These are phyloP conservation scores for Mycalesis mineus DNA, from an alignment of 2,888 invertebrate species.

Conservation along the genomic window DNA sequence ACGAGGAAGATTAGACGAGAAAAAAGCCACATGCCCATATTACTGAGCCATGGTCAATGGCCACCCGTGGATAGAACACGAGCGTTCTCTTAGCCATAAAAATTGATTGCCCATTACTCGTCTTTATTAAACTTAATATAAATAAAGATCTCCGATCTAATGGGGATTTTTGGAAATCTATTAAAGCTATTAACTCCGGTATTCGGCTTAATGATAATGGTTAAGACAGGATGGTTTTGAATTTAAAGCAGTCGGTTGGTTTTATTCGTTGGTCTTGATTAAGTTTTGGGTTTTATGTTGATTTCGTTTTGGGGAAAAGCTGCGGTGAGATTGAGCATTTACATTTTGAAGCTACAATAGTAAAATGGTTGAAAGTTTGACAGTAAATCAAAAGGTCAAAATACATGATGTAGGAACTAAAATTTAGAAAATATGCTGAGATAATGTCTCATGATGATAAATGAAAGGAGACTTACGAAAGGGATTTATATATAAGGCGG, in stretches of 20 bases:
- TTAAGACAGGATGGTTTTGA: conserved; percentile 6
- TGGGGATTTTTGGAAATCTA: conserved; percentile 33
- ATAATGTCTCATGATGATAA: too few relatives aligned
- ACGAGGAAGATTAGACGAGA: neutral
- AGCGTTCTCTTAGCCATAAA: conserved; percentile 53
- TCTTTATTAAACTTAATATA: conserved; percentile 30
- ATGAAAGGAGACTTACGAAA: too few relatives aligned
- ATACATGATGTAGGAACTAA: too few relatives aligned
- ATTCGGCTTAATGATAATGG: conserved; percentile 36
- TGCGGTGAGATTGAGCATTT: too few relatives aligned
- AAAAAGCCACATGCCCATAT: conserved; percentile 3
- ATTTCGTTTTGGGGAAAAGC: neutral
- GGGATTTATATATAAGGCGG: too few relatives aligned
- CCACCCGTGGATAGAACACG: conserved; percentile 58
- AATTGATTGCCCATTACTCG: conserved; percentile 52
- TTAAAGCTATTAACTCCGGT: conserved; percentile 40
- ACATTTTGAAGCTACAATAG: too few relatives aligned
- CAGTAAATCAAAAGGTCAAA: too few relatives aligned
- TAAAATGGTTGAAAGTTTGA: too few relatives aligned
- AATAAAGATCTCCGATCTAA: conserved; percentile 35
- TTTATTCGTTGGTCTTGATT: neutral
- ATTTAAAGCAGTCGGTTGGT: conserved; percentile 3
- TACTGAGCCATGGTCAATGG: conserved; percentile 24
- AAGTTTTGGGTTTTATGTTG: neutral
- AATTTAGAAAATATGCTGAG: too few relatives aligned